These are phyloP conservation scores for Silurus aristotelis DNA, from an alignment of 2,797 vertebrate genomes.

Conservation along the genomic window DNA sequence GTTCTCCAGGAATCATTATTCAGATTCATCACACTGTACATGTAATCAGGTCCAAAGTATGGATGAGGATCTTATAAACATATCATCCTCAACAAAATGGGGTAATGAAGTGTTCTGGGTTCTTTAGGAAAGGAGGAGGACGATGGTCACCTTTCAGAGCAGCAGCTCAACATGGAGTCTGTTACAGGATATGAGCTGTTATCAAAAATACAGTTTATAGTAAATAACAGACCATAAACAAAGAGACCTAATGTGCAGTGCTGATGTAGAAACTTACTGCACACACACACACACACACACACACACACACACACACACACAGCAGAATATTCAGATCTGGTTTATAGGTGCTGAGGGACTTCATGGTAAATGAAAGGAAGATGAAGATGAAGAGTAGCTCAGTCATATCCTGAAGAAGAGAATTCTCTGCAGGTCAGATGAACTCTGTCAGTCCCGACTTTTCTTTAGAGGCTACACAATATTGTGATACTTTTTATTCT, in stretches of 20 bases:
- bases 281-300: too few species aligned
- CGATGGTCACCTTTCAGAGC: background rate
- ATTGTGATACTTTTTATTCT: background rate
- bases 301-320: background rate
- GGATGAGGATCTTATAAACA: background rate
- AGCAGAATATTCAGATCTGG: background rate
- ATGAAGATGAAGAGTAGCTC: background rate
- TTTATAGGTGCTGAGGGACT: background rate
- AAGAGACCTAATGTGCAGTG: background rate
- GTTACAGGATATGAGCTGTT: background rate
- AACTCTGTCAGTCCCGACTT: background rate
- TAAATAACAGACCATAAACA: background rate
- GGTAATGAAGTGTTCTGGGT: background rate
- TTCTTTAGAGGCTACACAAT: background rate
- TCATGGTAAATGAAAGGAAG: background rate
- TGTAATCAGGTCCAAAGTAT: too few species aligned
- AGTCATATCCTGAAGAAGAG: background rate
- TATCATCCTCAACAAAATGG: background rate
- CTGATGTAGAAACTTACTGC: background rate
- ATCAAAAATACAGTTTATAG: too few species aligned
- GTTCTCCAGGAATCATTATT: background rate
- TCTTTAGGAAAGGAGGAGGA: background rate
- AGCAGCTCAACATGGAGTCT: background rate
- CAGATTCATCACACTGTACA: background rate
- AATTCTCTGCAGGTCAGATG: background rate